phyloP scores from a whole-genome alignment of 2,797 vertebrate species.

The Trachurus trachurus region DNA sequence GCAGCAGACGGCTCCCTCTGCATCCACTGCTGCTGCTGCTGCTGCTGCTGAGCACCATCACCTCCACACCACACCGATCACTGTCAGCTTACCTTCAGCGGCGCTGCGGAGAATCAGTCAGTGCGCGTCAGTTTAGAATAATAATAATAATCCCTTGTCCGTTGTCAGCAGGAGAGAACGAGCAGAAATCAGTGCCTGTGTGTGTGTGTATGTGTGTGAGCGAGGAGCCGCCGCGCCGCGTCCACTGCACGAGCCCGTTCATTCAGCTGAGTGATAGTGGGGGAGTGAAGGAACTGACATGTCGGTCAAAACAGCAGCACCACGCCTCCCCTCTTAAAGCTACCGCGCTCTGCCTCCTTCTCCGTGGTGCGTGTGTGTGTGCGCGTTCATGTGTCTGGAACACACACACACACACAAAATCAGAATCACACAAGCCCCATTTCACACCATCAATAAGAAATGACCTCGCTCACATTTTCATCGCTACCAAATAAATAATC shows the following conservation, averaged over 20 bases:
- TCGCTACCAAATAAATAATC: background rate
- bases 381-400: too few relatives aligned
- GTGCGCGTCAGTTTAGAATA: constrained; percentile 14
- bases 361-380: background rate
- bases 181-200: background rate
- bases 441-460: background rate
- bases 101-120: constrained; percentile 63
- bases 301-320: constrained; percentile 73
- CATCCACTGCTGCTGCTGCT: constrained; percentile 1
- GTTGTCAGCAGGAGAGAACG: constrained; percentile 52
- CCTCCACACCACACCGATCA: too few relatives aligned
- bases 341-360: constrained; percentile 54
- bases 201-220: too few relatives aligned
- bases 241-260: constrained; percentile 51
- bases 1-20: background rate
- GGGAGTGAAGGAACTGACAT: constrained; percentile 66
- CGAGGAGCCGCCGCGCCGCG: constrained; percentile 47
- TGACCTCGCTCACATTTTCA: background rate
- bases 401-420: background rate
- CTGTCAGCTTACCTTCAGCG: constrained; percentile 69
- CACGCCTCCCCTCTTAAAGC: constrained; percentile 86
- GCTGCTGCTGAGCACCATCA: constrained; percentile 38
- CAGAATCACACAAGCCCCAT: background rate
- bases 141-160: constrained; percentile 75
- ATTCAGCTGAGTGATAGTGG: constrained; percentile 72